A percentile compares a stretch with the other conserved stretches of the same genome.
Evolutionary conservation across 2,888 invertebrate species (phyloP).

Genomic region (Conus canariensis): DNA sequence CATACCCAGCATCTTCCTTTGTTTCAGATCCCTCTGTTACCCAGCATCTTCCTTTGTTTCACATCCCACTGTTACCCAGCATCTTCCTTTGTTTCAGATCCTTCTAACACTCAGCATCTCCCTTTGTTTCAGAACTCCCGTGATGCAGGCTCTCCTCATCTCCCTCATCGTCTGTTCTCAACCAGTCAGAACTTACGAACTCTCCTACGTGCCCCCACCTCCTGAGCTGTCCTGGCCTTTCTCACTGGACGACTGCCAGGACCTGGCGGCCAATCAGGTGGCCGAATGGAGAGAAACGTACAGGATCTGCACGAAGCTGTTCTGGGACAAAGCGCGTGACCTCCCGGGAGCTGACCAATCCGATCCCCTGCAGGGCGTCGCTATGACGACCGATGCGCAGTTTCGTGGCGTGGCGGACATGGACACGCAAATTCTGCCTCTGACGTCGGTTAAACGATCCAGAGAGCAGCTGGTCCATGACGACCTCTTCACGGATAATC

Average conservation of each 20-base stretch:
- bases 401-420: not conserved
- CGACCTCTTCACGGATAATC: not conserved
- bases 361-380: not conserved
- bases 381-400: not conserved
- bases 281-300: constrained; percentile 12
- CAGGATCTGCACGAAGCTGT: not conserved
- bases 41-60: too few species aligned
- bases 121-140: too few species aligned
- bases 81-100: too few species aligned
- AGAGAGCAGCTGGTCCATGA: not conserved
- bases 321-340: not conserved
- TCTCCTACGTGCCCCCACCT: not conserved
- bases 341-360: not conserved
- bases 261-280: constrained; percentile 3
- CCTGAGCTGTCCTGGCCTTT: not conserved
- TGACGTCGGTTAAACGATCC: not conserved
- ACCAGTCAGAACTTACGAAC: not conserved
- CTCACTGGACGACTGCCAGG: constrained; percentile 31
- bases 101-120: too few species aligned
- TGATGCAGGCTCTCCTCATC: not conserved
- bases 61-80: too few species aligned
- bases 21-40: too few species aligned
- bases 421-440: not conserved
- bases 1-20: too few species aligned
- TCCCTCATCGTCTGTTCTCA: not conserved